These are phyloP conservation scores for Poecilia gillii DNA, from an alignment of 2,797 vertebrate species.

Conservation along the genomic window DNA sequence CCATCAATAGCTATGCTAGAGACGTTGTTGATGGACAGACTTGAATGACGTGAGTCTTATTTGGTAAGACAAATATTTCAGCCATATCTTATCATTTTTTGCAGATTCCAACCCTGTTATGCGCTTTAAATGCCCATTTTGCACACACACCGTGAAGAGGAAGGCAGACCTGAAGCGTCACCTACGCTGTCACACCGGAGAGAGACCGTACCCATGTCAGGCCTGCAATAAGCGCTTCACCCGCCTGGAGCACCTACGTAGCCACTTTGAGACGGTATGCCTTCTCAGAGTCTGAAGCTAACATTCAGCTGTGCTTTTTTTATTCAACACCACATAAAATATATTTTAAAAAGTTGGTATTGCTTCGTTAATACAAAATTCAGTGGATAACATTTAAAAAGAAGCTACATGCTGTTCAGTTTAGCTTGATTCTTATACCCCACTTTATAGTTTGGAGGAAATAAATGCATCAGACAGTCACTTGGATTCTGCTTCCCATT, in stretches of 20 bases:
- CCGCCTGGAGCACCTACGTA: constrained; percentile 94
- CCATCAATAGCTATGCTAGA: background rate
- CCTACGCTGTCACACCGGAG: constrained; percentile 95
- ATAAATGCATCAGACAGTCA: background rate
- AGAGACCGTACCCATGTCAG: constrained; percentile 95
- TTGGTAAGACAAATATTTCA: constrained; percentile 1
- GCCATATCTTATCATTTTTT: constrained; percentile 29
- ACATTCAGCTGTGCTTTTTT: background rate
- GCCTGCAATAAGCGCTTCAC: constrained; percentile 97
- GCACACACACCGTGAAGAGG: constrained; percentile 96
- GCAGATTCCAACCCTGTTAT: constrained; percentile 90
- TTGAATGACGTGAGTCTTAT: background rate
- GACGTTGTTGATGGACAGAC: background rate
- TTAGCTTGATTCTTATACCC: background rate
- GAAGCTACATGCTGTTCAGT: background rate
- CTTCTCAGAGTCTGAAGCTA: background rate
- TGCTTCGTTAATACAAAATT: background rate
- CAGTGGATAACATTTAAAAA: background rate
- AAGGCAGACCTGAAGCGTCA: constrained; percentile 97
- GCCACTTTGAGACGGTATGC: constrained; percentile 94
- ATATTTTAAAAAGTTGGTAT: too few species aligned
- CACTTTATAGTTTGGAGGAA: background rate
- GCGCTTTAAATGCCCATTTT: constrained; percentile 97
- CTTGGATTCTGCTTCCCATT: background rate
- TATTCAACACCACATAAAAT: background rate